Percentiles rank a stretch among this genome's conserved stretches.
Evolutionary conservation across 2,113 vertebrate species (phyloP).

Genomic region (Oceanites oceanicus): DNA sequence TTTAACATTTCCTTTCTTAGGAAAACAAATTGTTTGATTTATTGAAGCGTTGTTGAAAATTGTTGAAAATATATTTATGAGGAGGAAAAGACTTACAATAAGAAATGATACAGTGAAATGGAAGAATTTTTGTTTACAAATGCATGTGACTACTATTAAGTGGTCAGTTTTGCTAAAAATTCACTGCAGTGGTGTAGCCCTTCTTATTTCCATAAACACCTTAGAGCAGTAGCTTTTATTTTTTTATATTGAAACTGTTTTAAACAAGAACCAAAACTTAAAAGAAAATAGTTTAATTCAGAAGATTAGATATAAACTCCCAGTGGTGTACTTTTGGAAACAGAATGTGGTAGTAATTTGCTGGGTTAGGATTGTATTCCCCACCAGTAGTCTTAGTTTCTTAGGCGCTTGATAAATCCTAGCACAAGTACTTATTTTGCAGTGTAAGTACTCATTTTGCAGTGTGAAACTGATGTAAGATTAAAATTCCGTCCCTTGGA

Average conservation of each 20-base stretch:
- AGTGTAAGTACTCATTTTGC: neutral
- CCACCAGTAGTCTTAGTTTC: neutral
- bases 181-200: neutral
- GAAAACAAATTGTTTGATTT: neutral
- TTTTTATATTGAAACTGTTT: neutral
- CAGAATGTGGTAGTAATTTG: neutral
- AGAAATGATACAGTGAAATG: neutral
- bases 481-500: neutral
- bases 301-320: neutral
- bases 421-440: neutral
- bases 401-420: neutral
- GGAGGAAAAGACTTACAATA: neutral
- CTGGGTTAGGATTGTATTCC: neutral
- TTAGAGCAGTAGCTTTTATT: neutral
- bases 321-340: neutral
- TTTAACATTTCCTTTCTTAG: neutral
- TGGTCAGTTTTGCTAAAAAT: neutral
- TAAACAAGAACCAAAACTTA: neutral
- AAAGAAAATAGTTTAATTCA: neutral
- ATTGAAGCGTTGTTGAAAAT: neutral
- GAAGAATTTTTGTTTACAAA: neutral
- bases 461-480: neutral
- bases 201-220: neutral
- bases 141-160: neutral
- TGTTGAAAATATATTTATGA: neutral